These are phyloP conservation scores for Limanda limanda DNA, from an alignment of 2,113 vertebrate genomes.

Conservation along the genomic window DNA sequence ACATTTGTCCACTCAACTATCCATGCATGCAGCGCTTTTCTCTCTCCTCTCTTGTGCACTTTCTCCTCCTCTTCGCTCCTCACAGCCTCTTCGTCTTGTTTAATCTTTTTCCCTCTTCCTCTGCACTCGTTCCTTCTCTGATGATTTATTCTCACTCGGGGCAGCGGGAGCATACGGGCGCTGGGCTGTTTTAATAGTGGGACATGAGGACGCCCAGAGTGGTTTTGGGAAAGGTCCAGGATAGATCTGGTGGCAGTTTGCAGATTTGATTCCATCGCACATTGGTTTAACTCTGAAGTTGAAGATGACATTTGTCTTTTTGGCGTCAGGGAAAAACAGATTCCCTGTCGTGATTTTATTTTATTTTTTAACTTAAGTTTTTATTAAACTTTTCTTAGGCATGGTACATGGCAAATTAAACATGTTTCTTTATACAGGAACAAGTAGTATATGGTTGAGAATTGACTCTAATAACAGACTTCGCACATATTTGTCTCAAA, in stretches of 20 bases:
- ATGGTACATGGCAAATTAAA: no score
- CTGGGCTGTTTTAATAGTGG: conserved; percentile 45
- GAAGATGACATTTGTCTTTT: neutral
- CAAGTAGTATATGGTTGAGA: no score
- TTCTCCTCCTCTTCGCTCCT: neutral
- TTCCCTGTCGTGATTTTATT: no score
- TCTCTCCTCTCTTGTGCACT: neutral
- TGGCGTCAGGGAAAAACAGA: neutral
- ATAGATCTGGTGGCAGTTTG: conserved; percentile 44
- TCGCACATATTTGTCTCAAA: no score
- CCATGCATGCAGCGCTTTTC: conserved; percentile 51
- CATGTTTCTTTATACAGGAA: no score
- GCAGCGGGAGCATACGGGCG: conserved; percentile 43
- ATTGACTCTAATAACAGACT: no score
- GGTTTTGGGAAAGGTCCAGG: conserved; percentile 58
- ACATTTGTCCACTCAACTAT: conserved; percentile 55
- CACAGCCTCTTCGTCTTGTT: neutral
- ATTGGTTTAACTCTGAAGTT: conserved; percentile 5
- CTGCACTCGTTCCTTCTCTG: neutral
- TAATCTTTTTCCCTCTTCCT: neutral
- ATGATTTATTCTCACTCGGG: conserved; percentile 33
- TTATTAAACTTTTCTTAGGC: no score
- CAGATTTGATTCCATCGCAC: conserved; percentile 23
- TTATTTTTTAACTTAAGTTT: no score
- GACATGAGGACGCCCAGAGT: conserved; percentile 60